Percentiles rank a stretch among this genome's conserved stretches.
phyloP scores from a whole-genome alignment of 2,113 vertebrate species.

The Chinchilla lanigera region DNA sequence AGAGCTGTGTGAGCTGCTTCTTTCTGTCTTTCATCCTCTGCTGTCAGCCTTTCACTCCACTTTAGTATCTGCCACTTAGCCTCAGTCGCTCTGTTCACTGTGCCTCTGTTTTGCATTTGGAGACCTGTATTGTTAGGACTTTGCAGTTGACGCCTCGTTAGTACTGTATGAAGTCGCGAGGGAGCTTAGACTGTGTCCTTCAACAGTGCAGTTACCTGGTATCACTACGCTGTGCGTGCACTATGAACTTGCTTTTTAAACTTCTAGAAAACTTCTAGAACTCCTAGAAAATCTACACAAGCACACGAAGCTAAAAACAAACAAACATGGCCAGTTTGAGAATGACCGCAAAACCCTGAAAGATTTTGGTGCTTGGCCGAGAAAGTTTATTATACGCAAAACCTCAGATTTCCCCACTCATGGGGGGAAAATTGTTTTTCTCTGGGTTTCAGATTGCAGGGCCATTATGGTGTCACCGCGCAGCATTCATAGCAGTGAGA shows the following conservation, averaged over 20 bases:
- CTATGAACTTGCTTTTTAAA: slow-evolving; percentile 3
- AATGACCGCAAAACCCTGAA: slow-evolving; percentile 21
- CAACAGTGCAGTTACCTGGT: background rate
- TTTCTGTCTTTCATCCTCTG: background rate
- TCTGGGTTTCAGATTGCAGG: slow-evolving; percentile 44
- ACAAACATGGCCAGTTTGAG: slow-evolving; percentile 23
- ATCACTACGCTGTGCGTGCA: background rate
- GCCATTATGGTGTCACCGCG: background rate
- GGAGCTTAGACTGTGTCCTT: background rate
- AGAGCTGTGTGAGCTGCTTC: background rate
- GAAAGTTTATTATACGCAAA: slow-evolving; percentile 16
- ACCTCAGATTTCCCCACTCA: slow-evolving; percentile 27
- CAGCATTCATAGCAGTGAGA: background rate
- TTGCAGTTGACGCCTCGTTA: background rate
- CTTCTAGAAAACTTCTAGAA: slow-evolving; percentile 41
- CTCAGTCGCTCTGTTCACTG: background rate
- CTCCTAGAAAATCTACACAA: background rate
- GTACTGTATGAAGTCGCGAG: background rate
- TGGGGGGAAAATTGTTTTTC: background rate
- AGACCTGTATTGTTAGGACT: background rate
- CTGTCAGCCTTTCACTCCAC: background rate
- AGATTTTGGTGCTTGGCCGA: background rate
- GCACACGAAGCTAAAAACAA: background rate
- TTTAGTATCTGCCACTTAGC: background rate
- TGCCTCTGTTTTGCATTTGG: background rate